Base-by-base conservation (phyloP, 2,797 vertebrate genomes). In the Peromyscus attwateri region DNA sequence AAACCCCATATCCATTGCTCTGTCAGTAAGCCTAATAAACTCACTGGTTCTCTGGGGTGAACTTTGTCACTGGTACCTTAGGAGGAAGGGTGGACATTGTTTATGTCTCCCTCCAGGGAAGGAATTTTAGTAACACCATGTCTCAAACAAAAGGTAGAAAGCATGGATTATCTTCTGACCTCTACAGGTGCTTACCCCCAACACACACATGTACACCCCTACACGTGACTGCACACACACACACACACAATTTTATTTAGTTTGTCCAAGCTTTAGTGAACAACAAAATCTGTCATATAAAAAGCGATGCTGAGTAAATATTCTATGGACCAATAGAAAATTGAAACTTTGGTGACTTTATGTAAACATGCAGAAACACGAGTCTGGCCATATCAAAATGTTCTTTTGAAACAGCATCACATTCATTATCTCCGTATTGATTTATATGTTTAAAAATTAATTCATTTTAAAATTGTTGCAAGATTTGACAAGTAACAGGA, bases 211-310 rank as follows among this genome's bases (percentile, higher is more conserved):
- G 31, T 34, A 64, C 37, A 46, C 81, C 12, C 14, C 29, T 8
- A 31, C 80, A 66, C 14, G 3, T 64, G 19, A 68, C 5, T 68
- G 62, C 43, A 49, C 43, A 23, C 6, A 23, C 5, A n/a, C 43
- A 73, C 57, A 55, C n/a, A n/a, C n/a, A n/a, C n/a, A n/a, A 40
- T 76, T 95, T 90, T 93, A 75, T 91, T 88, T 77, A 23, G 34
- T 21, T 80, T 80, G 23, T 70, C 92, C 17, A 80, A 40, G 82
- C 21, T 43, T 93, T 94, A 80, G 1, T 75, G 19, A 89, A 75
- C 21, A 89, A 66, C 29, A 49, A 82, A 92, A 75, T 71, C 9
- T 89, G 12, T 79, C 66, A 76, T 73, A 31, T 73, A 90, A 62
- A 91, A 88, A 34, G 1, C 37, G 87, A 94, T 43, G 16, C 37